Conservation (phyloP, 2,888 invertebrate species). For the Hypselothyrea guttata region DNA sequence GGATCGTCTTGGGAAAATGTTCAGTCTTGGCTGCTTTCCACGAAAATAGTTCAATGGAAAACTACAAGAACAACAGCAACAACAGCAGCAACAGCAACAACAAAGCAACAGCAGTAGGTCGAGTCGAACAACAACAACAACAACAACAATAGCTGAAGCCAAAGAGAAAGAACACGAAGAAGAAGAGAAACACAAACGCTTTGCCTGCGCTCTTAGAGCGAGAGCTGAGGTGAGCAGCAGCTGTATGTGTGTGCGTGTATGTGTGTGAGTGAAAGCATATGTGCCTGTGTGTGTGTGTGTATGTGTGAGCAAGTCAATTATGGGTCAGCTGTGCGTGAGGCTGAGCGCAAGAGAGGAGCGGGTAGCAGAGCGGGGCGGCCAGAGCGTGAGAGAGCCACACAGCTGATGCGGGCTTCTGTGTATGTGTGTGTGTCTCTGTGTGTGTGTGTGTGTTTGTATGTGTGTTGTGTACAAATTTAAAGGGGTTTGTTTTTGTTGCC, state of each 20-base stretch:
- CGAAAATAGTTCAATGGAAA: slow-evolving; percentile 75
- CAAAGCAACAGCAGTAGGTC: slow-evolving; percentile 51
- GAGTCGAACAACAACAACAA: slow-evolving; percentile 45
- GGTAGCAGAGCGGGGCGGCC: slow-evolving; percentile 9
- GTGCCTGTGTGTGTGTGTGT: slow-evolving; percentile 13
- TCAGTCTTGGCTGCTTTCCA: slow-evolving; percentile 48
- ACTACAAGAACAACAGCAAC: slow-evolving; percentile 43
- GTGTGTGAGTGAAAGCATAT: slow-evolving; percentile 14
- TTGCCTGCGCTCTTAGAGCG: slow-evolving; percentile 28
- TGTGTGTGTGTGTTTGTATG: not conserved
- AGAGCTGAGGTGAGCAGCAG: slow-evolving; percentile 31
- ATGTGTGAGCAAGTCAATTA: slow-evolving; percentile 53
- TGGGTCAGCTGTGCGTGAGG: slow-evolving; percentile 74
- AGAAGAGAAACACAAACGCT: not conserved
- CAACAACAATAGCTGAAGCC: slow-evolving; percentile 43
- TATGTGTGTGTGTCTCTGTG: not conserved
- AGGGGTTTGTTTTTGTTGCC: slow-evolving; percentile 23
- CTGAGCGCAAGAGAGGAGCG: slow-evolving; percentile 19
- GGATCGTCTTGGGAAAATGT: slow-evolving; percentile 59
- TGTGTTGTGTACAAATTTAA: slow-evolving; percentile 11
- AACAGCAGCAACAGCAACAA: slow-evolving; percentile 23
- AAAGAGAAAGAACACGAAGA: slow-evolving; percentile 21
- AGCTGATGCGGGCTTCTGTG: slow-evolving; percentile 7
- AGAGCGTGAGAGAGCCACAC: not conserved
- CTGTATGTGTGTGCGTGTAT: slow-evolving; percentile 9